phyloP scores from a whole-genome alignment of 1,140 invertebrate species.

The Lethocerus indicus region DNA sequence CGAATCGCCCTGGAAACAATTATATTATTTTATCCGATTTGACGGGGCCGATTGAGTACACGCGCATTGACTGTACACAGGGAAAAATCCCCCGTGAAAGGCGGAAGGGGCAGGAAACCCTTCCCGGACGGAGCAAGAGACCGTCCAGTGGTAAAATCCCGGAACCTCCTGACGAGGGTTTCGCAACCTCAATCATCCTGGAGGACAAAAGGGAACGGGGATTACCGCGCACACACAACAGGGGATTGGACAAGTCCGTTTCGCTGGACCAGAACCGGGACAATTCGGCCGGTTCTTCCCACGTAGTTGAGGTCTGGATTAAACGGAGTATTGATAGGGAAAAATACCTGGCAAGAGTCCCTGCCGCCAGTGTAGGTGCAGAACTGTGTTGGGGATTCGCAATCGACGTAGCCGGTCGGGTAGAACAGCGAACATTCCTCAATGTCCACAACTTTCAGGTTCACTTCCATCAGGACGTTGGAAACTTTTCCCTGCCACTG shows the following conservation, averaged over 20 bases:
- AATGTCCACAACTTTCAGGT: background rate
- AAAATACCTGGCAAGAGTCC: background rate
- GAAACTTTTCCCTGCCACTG: background rate
- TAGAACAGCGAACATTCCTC: background rate
- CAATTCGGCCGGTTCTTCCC: no score
- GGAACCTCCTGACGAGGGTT: no score
- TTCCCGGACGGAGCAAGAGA: no score
- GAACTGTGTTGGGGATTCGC: background rate
- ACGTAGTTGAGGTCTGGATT: no score
- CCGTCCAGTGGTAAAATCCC: no score
- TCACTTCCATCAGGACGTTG: background rate
- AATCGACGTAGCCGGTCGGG: background rate
- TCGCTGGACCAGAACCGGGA: no score
- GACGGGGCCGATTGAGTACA: background rate
- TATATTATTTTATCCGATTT: background rate
- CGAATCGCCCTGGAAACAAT: constrained; percentile 36
- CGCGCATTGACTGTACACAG: background rate
- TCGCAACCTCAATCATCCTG: no score
- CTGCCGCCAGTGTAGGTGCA: background rate
- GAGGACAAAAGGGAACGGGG: no score
- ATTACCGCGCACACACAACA: no score
- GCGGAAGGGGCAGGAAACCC: background rate
- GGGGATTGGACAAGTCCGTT: no score
- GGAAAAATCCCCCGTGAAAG: background rate
- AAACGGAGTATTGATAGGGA: background rate